phyloP scores from a whole-genome alignment of 2,113 vertebrate genomes.

The Calonectris borealis region DNA sequence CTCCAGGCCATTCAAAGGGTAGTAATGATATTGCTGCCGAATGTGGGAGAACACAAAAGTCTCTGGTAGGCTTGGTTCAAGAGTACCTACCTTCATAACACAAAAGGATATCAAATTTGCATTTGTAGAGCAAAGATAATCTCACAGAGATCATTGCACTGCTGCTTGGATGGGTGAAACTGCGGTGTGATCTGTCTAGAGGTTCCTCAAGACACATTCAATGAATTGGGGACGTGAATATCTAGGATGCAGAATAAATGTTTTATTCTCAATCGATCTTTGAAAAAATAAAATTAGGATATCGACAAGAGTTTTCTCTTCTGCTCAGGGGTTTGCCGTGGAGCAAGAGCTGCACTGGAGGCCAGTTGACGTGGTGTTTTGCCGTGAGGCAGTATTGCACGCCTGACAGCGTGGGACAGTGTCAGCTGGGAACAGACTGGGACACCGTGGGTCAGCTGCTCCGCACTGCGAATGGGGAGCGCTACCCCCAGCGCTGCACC shows the following conservation, averaged over 20 bases:
- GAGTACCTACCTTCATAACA: background rate
- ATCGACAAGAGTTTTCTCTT: background rate
- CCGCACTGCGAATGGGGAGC: rapidly evolving
- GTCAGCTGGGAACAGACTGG: background rate
- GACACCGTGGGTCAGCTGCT: background rate
- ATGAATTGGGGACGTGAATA: rapidly evolving
- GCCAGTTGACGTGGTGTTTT: rapidly evolving
- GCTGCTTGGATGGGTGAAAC: background rate
- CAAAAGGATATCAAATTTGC: conserved; percentile 5
- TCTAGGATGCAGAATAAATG: background rate
- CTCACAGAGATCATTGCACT: background rate
- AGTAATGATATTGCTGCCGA: background rate
- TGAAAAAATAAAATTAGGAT: background rate
- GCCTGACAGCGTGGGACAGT: background rate
- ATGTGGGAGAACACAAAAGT: background rate
- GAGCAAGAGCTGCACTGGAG: background rate
- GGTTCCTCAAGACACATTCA: background rate
- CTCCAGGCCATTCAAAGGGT: background rate
- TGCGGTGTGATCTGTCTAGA: background rate
- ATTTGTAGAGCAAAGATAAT: background rate
- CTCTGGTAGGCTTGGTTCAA: background rate
- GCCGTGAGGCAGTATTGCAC: rapidly evolving
- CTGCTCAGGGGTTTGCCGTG: rapidly evolving
- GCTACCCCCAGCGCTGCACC: rapidly evolving
- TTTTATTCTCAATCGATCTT: background rate